A percentile compares a stretch with the other conserved stretches of the same genome.
Conservation (phyloP, 2,113 vertebrate genomes). For the Rhynchomys soricoides region DNA sequence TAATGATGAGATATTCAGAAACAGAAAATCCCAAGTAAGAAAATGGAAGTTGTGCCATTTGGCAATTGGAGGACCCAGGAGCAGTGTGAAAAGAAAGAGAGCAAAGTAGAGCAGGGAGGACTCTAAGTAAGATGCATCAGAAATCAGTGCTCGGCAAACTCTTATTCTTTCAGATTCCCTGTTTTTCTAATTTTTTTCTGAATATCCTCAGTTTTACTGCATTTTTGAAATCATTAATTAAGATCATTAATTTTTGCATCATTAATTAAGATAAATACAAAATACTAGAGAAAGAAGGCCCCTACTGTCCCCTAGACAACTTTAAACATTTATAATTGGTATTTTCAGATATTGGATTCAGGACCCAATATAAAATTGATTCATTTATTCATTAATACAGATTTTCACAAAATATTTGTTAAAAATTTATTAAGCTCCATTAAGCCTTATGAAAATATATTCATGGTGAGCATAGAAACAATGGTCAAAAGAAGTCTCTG, state of each 20-base stretch:
- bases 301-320: not conserved
- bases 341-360: not conserved
- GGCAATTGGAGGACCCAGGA: not conserved
- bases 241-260: no score
- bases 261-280: not conserved
- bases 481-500: not conserved
- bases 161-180: not conserved
- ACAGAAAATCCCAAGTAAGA: conserved; percentile 11
- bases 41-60: not conserved
- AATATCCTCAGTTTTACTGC: not conserved
- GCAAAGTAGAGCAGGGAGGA: not conserved
- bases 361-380: not conserved
- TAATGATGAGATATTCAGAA: conserved; percentile 38
- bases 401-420: conserved; percentile 40
- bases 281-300: not conserved
- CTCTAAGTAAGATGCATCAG: not conserved
- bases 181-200: not conserved
- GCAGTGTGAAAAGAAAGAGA: not conserved
- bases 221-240: not conserved
- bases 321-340: conserved; percentile 7
- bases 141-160: not conserved
- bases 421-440: not conserved
- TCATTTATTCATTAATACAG: not conserved
- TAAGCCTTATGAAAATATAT: conserved; percentile 15
- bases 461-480: not conserved